Percentiles rank a stretch among this genome's conserved stretches.
These are phyloP conservation scores for Podarcis raffonei DNA, from an alignment of 2,113 vertebrate genomes.

Conservation along the genomic window DNA sequence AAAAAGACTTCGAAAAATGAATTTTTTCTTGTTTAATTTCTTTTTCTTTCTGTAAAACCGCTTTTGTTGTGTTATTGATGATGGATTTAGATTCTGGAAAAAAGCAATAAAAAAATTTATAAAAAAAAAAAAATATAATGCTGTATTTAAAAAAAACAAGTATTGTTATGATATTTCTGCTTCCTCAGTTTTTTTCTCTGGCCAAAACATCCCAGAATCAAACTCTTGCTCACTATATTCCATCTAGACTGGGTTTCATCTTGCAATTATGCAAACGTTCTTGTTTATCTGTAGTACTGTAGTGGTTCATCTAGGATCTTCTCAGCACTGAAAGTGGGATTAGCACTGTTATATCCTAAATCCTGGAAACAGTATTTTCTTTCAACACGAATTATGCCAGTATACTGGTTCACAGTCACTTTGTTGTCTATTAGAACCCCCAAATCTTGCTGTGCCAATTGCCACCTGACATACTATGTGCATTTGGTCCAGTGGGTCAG, in stretches of 20 bases:
- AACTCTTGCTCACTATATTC: neutral
- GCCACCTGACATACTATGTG: neutral
- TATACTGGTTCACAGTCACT: neutral
- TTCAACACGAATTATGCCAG: neutral
- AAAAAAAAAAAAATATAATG: too few species aligned
- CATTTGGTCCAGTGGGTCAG: neutral
- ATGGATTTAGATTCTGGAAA: too few species aligned
- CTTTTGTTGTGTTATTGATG: too few species aligned
- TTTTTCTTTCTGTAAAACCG: too few species aligned
- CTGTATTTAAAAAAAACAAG: neutral
- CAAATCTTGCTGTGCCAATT: neutral
- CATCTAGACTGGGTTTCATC: neutral
- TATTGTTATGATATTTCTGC: neutral
- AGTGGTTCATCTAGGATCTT: too few species aligned
- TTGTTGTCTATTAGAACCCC: neutral
- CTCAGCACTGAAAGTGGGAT: neutral
- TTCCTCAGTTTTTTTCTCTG: neutral
- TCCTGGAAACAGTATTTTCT: neutral
- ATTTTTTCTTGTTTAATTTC: too few species aligned
- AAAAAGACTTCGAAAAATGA: too few species aligned
- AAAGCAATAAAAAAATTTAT: too few species aligned
- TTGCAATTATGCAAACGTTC: neutral
- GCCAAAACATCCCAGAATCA: neutral
- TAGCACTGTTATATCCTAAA: neutral
- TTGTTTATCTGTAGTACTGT: neutral